Percentiles rank a stretch among this genome's conserved stretches.
These are phyloP conservation scores for Protonibea diacanthus DNA, from an alignment of 2,797 vertebrate species.

Conservation along the genomic window DNA sequence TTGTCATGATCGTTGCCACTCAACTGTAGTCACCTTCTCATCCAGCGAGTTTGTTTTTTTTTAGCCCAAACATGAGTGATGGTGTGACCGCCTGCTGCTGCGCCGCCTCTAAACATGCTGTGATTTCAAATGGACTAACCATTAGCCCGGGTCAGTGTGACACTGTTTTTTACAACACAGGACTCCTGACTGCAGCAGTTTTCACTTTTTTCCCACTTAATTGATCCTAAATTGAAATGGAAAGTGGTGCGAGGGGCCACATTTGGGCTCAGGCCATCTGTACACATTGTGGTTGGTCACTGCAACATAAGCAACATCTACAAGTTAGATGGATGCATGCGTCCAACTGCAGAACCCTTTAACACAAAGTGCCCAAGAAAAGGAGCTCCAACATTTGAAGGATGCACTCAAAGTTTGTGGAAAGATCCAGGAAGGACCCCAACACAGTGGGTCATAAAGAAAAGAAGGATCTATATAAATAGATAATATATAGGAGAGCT, in stretches of 20 bases:
- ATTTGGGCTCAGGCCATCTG: constrained; percentile 21
- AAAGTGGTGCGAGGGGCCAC: constrained; percentile 2
- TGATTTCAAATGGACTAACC: constrained; percentile 24
- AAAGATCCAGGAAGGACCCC: no score
- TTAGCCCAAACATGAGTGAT: constrained; percentile 50
- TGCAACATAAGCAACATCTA: background rate
- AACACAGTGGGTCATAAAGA: no score
- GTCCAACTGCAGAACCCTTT: background rate
- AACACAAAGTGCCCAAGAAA: no score
- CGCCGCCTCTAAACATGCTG: constrained; percentile 36
- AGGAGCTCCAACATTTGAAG: no score
- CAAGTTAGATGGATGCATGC: background rate
- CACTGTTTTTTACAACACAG: constrained; percentile 2
- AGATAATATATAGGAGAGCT: no score
- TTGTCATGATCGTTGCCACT: constrained; percentile 49
- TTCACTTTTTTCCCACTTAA: background rate
- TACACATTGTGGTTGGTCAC: background rate
- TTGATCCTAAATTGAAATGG: constrained; percentile 17
- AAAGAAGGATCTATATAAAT: no score
- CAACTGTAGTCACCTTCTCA: constrained; percentile 45
- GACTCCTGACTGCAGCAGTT: constrained; percentile 15
- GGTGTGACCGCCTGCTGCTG: constrained; percentile 40
- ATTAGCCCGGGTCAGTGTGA: constrained; percentile 22
- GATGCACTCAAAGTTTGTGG: no score
- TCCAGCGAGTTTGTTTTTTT: constrained; percentile 25